These are phyloP conservation scores for Phlogophora meticulosa DNA, from an alignment of 2,888 invertebrate species.

Conservation along the genomic window DNA sequence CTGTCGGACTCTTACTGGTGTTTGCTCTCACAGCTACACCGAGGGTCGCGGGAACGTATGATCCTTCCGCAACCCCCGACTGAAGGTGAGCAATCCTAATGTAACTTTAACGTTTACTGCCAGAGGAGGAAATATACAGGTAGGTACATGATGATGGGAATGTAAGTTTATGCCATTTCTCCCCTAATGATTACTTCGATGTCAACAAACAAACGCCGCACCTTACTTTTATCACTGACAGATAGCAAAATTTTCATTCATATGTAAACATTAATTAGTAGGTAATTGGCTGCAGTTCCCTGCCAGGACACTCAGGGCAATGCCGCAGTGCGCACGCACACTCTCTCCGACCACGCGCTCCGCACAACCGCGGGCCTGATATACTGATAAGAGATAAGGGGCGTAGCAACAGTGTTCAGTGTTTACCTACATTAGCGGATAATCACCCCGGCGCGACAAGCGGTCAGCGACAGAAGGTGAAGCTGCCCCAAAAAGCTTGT, in stretches of 20 bases:
- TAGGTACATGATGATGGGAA: too few relatives aligned
- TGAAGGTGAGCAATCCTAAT: too few relatives aligned
- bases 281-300: background rate
- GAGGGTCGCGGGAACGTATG: too few relatives aligned
- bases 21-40: too few relatives aligned
- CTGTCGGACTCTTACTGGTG: too few relatives aligned
- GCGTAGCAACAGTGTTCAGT: conserved; percentile 47
- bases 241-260: conserved; percentile 24
- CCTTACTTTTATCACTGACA: conserved; percentile 1
- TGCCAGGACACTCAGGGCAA: conserved; percentile 20
- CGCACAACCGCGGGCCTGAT: conserved; percentile 24
- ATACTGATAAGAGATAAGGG: conserved; percentile 27
- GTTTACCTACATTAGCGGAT: conserved; percentile 37
- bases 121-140: too few relatives aligned
- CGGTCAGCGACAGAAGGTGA: conserved; percentile 20
- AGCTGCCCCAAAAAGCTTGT: too few relatives aligned
- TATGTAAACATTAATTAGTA: conserved; percentile 4
- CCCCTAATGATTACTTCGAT: background rate
- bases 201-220: conserved; percentile 1
- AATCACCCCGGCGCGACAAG: conserved; percentile 24
- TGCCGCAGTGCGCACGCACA: conserved; percentile 14
- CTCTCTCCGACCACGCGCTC: conserved; percentile 24
- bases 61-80: too few relatives aligned
- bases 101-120: too few relatives aligned
- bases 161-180: too few relatives aligned